Evolutionary conservation across 2,113 vertebrate species (phyloP).

Genomic region (Bufo bufo): DNA sequence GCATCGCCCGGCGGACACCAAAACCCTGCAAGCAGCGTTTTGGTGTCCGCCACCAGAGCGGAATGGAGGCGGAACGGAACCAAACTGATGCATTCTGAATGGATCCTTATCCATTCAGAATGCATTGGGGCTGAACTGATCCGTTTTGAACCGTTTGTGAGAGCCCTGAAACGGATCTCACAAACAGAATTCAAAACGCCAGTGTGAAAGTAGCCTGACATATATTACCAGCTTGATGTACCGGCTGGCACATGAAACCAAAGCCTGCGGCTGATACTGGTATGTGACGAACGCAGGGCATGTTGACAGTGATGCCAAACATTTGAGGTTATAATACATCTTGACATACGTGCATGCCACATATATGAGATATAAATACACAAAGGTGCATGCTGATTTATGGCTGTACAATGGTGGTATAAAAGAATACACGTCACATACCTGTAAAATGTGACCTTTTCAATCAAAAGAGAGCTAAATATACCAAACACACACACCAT

Average conservation of each 20-base stretch:
- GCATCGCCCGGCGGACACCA: too few species aligned
- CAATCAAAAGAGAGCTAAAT: conserved; percentile 15
- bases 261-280: not conserved
- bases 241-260: not conserved
- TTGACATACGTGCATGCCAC: not conserved
- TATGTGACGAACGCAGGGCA: not conserved
- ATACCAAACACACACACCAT: conserved; percentile 26
- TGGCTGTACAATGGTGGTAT: not conserved
- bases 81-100: too few species aligned
- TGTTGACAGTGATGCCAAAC: not conserved
- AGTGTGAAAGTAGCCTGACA: too few species aligned
- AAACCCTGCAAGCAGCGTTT: too few species aligned
- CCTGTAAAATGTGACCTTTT: conserved; percentile 17
- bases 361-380: not conserved
- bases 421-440: not conserved
- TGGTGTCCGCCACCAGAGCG: too few species aligned
- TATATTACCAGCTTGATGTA: too few species aligned
- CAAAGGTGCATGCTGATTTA: not conserved
- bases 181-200: too few species aligned
- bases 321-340: not conserved
- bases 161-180: too few species aligned
- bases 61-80: too few species aligned
- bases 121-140: too few species aligned
- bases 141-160: too few species aligned
- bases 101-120: too few species aligned